Conservation (phyloP, 2,888 invertebrate species). For the Nomada flava region DNA sequence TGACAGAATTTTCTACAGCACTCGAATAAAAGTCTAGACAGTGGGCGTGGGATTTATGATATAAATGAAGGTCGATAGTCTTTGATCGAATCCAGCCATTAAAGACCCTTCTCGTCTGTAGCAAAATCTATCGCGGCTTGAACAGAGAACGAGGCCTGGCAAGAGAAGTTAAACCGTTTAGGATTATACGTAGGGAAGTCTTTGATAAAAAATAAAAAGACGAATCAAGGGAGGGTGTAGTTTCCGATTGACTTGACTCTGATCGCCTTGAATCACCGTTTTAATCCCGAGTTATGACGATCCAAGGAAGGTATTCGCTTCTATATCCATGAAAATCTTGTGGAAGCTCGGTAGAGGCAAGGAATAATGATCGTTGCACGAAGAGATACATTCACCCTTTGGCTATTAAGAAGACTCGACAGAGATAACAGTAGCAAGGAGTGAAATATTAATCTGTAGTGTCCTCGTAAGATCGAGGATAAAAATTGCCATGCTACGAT, state of each 20-base stretch:
- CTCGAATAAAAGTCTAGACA: conserved; percentile 4
- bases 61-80: conserved; percentile 43
- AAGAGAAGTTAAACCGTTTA: conserved; percentile 57
- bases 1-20: conserved; percentile 10
- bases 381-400: conserved; percentile 18
- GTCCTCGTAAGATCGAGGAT: conserved; percentile 12
- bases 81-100: conserved; percentile 62
- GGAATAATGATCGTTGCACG: conserved; percentile 42
- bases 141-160: conserved; percentile 19
- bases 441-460: conserved; percentile 42
- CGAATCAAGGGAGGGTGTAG: conserved; percentile 23
- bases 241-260: conserved; percentile 38
- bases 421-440: conserved; percentile 31
- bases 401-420: conserved; percentile 41
- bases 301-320: conserved; percentile 26
- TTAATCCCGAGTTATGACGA: conserved; percentile 65
- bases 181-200: conserved; percentile 57
- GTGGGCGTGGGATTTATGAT: conserved; percentile 46
- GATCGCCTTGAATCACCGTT: conserved; percentile 61
- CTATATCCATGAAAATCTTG: conserved; percentile 40
- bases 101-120: conserved; percentile 54
- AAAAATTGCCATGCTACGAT: not conserved
- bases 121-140: conserved; percentile 58
- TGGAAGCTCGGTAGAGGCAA: conserved; percentile 23
- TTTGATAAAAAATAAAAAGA: conserved; percentile 55